These are phyloP conservation scores for Thunnus albacares DNA, from an alignment of 2,797 vertebrate genomes.

Conservation along the genomic window DNA sequence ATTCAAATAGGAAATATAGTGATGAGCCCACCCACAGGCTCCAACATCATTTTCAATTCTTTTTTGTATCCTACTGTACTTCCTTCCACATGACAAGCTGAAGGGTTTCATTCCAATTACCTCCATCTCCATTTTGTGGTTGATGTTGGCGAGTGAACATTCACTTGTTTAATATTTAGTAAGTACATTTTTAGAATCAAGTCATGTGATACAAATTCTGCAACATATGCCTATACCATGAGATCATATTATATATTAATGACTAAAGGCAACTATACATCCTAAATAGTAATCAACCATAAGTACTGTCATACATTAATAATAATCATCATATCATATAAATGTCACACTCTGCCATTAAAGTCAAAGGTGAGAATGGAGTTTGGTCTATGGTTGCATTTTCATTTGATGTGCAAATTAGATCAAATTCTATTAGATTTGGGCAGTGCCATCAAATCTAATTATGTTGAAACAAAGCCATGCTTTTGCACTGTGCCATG, in stretches of 20 bases:
- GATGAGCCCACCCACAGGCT: neutral
- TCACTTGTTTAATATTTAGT: neutral
- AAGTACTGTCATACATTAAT: neutral
- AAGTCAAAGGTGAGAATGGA: neutral
- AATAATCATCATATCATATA: neutral
- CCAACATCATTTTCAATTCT: neutral
- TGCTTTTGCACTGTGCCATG: neutral
- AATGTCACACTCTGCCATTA: neutral
- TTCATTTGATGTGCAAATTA: neutral
- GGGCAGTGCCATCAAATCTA: neutral
- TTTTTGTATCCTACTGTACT: neutral
- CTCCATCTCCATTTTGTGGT: neutral
- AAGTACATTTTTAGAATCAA: neutral
- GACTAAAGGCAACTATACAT: neutral
- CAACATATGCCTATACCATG: neutral
- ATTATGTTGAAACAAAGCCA: slow-evolving; percentile 12
- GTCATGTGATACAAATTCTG: neutral
- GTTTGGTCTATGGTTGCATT: neutral
- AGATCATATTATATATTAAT: neutral
- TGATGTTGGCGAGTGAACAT: neutral
- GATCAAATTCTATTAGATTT: neutral
- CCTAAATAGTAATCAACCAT: neutral
- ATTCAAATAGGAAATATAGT: neutral
- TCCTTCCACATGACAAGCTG: neutral
- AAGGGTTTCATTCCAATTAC: neutral